Percentiles rank a stretch among this genome's conserved stretches.
These are phyloP conservation scores for Campopleginae sp. DNA, from an alignment of 2,888 invertebrate genomes.

Conservation along the genomic window DNA sequence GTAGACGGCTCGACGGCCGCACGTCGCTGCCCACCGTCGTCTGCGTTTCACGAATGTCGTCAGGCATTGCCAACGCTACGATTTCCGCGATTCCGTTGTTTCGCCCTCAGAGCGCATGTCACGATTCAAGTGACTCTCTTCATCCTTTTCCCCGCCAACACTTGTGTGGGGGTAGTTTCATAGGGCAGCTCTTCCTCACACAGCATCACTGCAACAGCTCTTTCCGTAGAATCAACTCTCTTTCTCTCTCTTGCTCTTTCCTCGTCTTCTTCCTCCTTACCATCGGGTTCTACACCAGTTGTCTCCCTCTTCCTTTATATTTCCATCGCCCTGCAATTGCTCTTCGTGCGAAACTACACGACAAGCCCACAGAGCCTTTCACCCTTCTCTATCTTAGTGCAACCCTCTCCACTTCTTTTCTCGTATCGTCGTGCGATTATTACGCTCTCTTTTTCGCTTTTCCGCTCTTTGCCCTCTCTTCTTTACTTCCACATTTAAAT, in stretches of 20 bases:
- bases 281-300: not conserved
- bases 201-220: slow-evolving; percentile 37
- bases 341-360: slow-evolving; percentile 47
- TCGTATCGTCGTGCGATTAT: slow-evolving; percentile 67
- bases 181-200: slow-evolving; percentile 29
- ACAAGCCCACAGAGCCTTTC: slow-evolving; percentile 30
- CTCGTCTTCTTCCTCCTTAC: not conserved
- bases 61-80: slow-evolving; percentile 76
- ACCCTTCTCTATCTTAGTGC: slow-evolving; percentile 54
- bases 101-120: slow-evolving; percentile 75
- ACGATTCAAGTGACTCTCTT: slow-evolving; percentile 64
- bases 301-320: slow-evolving; percentile 44
- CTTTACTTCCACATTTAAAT: not conserved
- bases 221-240: slow-evolving; percentile 28
- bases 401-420: slow-evolving; percentile 59
- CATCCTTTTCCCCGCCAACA: slow-evolving; percentile 48
- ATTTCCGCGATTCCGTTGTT: slow-evolving; percentile 77
- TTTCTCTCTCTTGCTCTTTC: slow-evolving; percentile 1
- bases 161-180: slow-evolving; percentile 57
- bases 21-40: slow-evolving; percentile 78
- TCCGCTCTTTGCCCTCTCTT: slow-evolving; percentile 1
- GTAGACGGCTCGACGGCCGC: slow-evolving; percentile 79
- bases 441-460: slow-evolving; percentile 57
- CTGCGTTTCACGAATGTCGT: slow-evolving; percentile 80
- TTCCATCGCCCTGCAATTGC: slow-evolving; percentile 61